Base-by-base conservation (phyloP, 2,113 vertebrate species). In the Chlamydotis undulata region DNA sequence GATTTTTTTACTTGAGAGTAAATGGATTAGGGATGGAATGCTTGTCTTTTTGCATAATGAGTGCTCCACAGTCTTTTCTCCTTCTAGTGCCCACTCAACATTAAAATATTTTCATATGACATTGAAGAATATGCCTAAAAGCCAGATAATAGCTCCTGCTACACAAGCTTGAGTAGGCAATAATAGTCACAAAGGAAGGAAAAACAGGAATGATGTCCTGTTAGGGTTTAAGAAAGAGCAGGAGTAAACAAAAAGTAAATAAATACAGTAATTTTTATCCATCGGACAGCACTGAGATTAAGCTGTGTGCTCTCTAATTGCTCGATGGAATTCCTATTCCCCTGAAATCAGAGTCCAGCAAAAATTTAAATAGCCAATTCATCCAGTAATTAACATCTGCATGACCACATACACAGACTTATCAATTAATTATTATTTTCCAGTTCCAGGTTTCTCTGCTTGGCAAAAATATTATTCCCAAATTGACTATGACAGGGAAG, bases 101-200 rank as follows among this genome's bases (percentile, higher is more conserved):
- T 49, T 76, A 84, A 76, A 90, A 25, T 86, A 90, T 75, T 96
- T 95, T 87, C 50, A 63, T 29, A 77, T 56, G 73, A 86, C 50
- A 2, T 77, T 77, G 63, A 73, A 90, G 59, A 88, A 59, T 53
- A 53, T 70, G 24, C 16, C 24, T 79, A 35, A 90, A 87, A 90
- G 10, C 19, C 23, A 80, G 33, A 60, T 64, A 43, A 90, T 33
- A 71, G 14, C 12, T 90, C 33, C 25, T 80, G 28, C 17, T 89
- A 73, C 52, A 69, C 3, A 91, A 73, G 23, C 16, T 71, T 71
- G 33, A 53, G 19, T 76, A 73, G 19, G 5, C 26, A 93, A 9
- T 17, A 75, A 39, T 26, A 76, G 78, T 78, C 37, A 71, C 25
- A 88, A 70, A 56, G 25, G 35, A 91, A 69, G 2, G 1, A 77